Base-by-base conservation (phyloP, 2,797 vertebrate species). In the Sciurus carolinensis region DNA sequence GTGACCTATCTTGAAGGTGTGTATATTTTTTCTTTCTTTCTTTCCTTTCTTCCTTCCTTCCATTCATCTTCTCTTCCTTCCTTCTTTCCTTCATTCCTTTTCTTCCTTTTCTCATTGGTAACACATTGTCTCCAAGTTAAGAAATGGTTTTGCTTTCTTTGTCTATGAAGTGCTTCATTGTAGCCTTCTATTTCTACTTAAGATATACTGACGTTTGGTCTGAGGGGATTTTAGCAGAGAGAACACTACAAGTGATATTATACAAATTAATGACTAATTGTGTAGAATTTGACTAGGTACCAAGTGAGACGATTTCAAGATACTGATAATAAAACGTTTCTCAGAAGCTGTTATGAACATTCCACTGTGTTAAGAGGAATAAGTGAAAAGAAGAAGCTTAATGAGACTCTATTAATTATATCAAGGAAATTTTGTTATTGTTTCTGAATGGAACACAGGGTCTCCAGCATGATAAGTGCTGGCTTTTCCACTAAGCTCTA, bases 221-320 rank as follows among this genome's bases (percentile, higher is more conserved):
- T 95, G 75, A 85, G 28, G 79, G 83, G 64, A 82, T 67, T 86
- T 91, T 50, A 88, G 26, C n/a, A 80, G 57, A 87, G 89, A 79
- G n/a, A 54, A 4, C 10, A 33, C 26, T 59, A 28, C 10, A 76
- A 7, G 57, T 59, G 26, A 6, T 69, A 73, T 42, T 75, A 26
- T 79, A 50, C 36, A 66, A 79, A 17, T 64, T 50, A 52, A 2
- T 87, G 54, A 50, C 75, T 28, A 26, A 28, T 26, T 82, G 9
- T 93, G 42, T 47, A 59, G 75, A 88, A 69, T 17, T 88, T 82
- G 36, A 57, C 26, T 8, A 59, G 64, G 64, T 24, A 87, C 59
- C 22, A n/a, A 30, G 30, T 54, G 57, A 92, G 54, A 3, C n/a
- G 13, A 87, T 11, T 24, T 54, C 81, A 95, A 62, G 36, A 54